Conservation (phyloP, 2,113 vertebrate species). For the Salvelinus namaycush region DNA sequence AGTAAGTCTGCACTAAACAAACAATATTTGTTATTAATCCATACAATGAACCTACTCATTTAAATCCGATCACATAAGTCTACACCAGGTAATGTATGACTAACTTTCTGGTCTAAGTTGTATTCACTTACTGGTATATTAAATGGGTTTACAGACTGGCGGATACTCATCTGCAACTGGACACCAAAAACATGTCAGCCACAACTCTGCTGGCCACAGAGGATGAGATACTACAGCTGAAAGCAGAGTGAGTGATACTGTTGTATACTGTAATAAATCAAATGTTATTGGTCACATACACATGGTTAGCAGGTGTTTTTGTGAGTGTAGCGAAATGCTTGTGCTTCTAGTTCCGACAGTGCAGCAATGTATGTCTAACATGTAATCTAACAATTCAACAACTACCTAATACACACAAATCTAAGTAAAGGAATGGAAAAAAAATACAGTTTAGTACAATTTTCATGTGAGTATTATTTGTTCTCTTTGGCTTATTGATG, state of each 20-base stretch:
- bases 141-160: slow-evolving; percentile 74
- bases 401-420: too few species aligned
- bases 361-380: too few species aligned
- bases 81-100: not conserved
- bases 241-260: slow-evolving; percentile 75
- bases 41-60: not conserved
- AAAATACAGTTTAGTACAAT: not conserved
- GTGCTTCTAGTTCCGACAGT: too few species aligned
- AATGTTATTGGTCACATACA: too few species aligned
- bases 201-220: slow-evolving; percentile 82
- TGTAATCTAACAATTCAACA: too few species aligned
- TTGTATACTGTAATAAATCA: not conserved
- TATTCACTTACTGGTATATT: not conserved
- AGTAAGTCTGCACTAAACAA: slow-evolving; percentile 76
- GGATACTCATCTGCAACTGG: slow-evolving; percentile 78
- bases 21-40: not conserved
- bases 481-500: too few species aligned
- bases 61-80: not conserved
- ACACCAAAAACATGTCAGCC: slow-evolving; percentile 82
- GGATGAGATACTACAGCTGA: slow-evolving; percentile 87
- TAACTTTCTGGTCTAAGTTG: not conserved
- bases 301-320: too few species aligned
- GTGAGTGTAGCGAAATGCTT: too few species aligned
- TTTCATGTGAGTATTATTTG: slow-evolving; percentile 6
- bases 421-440: too few species aligned